Conservation (phyloP, 2,797 vertebrate genomes). For the Scolopax rusticola region DNA sequence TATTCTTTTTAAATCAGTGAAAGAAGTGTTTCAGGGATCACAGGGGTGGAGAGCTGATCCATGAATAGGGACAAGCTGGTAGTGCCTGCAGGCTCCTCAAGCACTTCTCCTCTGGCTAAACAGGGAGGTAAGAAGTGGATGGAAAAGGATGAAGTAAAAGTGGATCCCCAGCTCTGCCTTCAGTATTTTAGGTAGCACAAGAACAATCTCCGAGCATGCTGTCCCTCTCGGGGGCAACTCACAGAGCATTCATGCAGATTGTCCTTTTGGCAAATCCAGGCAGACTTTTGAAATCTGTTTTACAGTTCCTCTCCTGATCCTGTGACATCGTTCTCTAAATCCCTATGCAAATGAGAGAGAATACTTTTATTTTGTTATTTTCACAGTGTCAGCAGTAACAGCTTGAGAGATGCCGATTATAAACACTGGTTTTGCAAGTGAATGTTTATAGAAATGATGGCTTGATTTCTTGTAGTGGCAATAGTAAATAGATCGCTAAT, state of each 20-base stretch:
- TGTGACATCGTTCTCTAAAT: background rate
- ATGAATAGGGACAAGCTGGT: background rate
- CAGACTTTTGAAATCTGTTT: background rate
- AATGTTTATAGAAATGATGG: background rate
- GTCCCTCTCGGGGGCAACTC: background rate
- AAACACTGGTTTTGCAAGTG: background rate
- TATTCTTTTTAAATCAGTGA: background rate
- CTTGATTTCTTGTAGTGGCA: background rate
- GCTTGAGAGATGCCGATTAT: background rate
- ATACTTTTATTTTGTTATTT: background rate
- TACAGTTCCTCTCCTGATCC: background rate
- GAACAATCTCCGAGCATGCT: background rate
- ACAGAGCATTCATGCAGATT: fast-evolving
- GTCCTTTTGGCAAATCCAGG: background rate
- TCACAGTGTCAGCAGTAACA: background rate
- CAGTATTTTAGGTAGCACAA: background rate
- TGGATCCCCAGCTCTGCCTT: background rate
- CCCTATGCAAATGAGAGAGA: background rate
- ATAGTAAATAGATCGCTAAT: background rate
- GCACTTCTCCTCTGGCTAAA: background rate
- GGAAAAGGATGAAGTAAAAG: background rate
- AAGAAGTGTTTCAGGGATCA: background rate
- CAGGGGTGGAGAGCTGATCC: background rate
- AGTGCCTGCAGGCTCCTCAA: background rate
- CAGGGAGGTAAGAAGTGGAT: background rate